Evolutionary conservation across 2,888 invertebrate genomes (phyloP), one percentile per base, ranked within the genome.

Genomic region (Tanaodytes sp.): DNA sequence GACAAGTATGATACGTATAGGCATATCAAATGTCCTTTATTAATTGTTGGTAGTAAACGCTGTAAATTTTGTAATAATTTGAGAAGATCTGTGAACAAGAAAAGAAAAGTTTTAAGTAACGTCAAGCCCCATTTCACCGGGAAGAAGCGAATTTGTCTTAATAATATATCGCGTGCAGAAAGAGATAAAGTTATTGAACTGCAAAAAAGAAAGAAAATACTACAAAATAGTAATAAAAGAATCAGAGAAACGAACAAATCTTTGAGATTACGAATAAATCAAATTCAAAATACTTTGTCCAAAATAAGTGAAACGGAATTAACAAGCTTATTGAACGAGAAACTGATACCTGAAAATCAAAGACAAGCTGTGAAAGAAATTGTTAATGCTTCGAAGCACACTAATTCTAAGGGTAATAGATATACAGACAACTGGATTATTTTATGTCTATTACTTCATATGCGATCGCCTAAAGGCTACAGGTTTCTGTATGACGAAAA

Each of bases 1-100:
- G n/a, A n/a, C 37, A 12, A 59, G 62, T 42, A 48, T 45, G 54
- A 57, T 46, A 58, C 66, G 51, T 58, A 62, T 14, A 43, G 48
- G 16, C 48, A 48, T 33, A 36, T 12, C 2, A 48, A 33, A 33
- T 48, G 48, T 48, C 48, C 48, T 16, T 33, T 48, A 12, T 20
- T 33, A 12, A 19, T 48, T 19, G 11, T 1, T 16, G n/a, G 8
- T 18, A 12, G 12, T 11, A 33, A 33, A 48, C 19, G 31, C 12
- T 48, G 33, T 19, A 2, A 48, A 8, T 48, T 19, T 33, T 48
- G 48, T 33, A 33, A 48, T 6, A 33, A 33, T n/a, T 36, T 48
- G 18, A 48, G 48, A 33, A 9, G 48, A 18, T 33, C n/a, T 31
- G 19, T 48, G 4, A 48, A 48, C n/a, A 48, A 33, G 19, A 46